Evolutionary conservation across 2,113 vertebrate genomes (phyloP).

Genomic region (Pterocles gutturalis): DNA sequence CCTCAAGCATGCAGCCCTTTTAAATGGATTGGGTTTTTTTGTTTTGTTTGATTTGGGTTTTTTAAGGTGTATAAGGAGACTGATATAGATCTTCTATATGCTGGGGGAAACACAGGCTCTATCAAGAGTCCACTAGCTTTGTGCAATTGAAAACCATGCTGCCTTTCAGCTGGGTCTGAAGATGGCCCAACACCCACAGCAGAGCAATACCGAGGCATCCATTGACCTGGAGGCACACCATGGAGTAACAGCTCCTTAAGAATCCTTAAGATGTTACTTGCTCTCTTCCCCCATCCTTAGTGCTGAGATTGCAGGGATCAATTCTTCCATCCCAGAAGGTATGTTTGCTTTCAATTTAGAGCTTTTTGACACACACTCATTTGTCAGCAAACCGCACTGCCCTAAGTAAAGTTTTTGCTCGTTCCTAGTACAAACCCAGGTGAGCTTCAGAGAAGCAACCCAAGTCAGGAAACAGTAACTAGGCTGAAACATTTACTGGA

Average conservation of each 20-base stretch:
- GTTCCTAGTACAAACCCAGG: background rate
- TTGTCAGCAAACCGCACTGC: background rate
- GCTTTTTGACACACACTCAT: background rate
- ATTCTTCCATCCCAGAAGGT: background rate
- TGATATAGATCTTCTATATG: background rate
- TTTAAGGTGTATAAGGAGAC: background rate
- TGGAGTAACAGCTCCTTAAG: background rate
- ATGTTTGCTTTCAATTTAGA: background rate
- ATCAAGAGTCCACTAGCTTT: background rate
- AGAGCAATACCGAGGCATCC: background rate
- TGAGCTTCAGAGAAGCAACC: background rate
- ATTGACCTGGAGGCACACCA: background rate
- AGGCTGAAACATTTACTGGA: background rate
- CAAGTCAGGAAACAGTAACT: background rate
- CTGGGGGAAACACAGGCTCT: rapidly evolving
- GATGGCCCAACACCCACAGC: background rate
- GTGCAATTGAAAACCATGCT: background rate
- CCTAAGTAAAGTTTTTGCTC: background rate
- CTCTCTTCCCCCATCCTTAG: background rate
- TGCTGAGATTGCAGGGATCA: background rate
- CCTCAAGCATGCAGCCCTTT: background rate
- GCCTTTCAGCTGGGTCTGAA: background rate
- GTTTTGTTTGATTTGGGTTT: background rate
- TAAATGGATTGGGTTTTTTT: background rate
- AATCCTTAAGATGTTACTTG: background rate